Evolutionary conservation across 2,113 vertebrate species (phyloP).

Genomic region (Dendrocopos noguchii): DNA sequence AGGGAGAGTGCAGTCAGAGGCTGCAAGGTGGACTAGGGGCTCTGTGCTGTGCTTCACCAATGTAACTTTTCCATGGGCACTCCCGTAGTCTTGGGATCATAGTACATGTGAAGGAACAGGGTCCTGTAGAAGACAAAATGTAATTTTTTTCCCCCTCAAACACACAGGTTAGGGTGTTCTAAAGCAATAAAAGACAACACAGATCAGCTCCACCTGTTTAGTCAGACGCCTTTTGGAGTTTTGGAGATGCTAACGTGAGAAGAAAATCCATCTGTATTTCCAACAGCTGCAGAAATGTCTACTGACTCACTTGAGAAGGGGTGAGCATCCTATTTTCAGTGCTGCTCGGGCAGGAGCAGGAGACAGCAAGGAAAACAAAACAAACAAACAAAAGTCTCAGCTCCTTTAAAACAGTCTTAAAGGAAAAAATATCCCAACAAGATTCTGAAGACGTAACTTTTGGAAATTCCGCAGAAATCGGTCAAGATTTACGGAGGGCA

Average conservation of each 20-base stretch:
- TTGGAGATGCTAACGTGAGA: neutral
- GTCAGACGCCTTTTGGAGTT: neutral
- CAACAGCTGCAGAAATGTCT: neutral
- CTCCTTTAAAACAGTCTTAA: neutral
- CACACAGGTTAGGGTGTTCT: neutral
- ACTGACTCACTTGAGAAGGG: neutral
- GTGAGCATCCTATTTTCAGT: neutral
- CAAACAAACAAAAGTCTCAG: neutral
- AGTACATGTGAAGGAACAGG: neutral
- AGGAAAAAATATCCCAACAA: neutral
- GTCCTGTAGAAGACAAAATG: neutral
- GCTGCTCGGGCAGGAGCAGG: neutral
- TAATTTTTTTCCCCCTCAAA: neutral
- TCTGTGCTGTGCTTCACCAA: rapidly evolving
- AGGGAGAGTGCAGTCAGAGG: rapidly evolving
- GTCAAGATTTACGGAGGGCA: neutral
- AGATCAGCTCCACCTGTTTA: neutral
- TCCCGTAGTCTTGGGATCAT: neutral
- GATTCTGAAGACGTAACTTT: neutral
- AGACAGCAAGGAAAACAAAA: neutral
- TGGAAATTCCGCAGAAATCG: neutral
- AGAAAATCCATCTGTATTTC: neutral
- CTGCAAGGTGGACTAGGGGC: neutral
- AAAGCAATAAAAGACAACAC: neutral
- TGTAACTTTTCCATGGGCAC: neutral